These are phyloP conservation scores for Stenichneumon culpator DNA, from an alignment of 2,888 invertebrate genomes.

Conservation along the genomic window DNA sequence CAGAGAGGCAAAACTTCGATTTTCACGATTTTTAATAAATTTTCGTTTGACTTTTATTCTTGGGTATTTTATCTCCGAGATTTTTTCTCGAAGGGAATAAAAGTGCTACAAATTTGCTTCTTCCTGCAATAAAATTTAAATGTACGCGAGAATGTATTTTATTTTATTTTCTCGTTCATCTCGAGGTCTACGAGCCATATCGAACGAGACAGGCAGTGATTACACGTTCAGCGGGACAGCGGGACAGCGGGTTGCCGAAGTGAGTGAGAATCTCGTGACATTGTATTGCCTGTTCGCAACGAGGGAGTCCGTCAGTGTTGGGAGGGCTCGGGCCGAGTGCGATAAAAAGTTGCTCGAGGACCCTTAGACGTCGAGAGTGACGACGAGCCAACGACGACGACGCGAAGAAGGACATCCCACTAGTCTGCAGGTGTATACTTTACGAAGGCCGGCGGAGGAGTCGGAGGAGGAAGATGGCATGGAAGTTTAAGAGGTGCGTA, in stretches of 20 bases:
- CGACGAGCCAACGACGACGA: slow-evolving; percentile 9
- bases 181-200: slow-evolving; percentile 32
- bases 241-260: slow-evolving; percentile 18
- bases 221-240: slow-evolving; percentile 29
- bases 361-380: slow-evolving; percentile 44
- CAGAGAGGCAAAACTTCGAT: not conserved
- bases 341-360: slow-evolving; percentile 30
- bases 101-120: too few species aligned
- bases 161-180: not conserved
- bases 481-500: not conserved
- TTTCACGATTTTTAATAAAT: not conserved
- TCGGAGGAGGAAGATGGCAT: slow-evolving; percentile 3
- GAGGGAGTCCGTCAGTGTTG: slow-evolving; percentile 1
- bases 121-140: too few species aligned
- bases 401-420: slow-evolving; percentile 23
- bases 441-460: not conserved
- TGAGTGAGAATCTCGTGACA: slow-evolving; percentile 46
- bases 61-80: not conserved
- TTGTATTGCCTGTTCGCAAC: slow-evolving; percentile 45
- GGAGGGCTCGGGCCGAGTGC: not conserved
- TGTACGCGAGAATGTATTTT: not conserved
- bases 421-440: slow-evolving; percentile 22
- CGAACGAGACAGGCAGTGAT: slow-evolving; percentile 46
- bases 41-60: not conserved
- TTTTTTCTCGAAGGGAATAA: not conserved